Conservation (phyloP, 2,113 vertebrate species). For the Acrocephalus kingi region DNA sequence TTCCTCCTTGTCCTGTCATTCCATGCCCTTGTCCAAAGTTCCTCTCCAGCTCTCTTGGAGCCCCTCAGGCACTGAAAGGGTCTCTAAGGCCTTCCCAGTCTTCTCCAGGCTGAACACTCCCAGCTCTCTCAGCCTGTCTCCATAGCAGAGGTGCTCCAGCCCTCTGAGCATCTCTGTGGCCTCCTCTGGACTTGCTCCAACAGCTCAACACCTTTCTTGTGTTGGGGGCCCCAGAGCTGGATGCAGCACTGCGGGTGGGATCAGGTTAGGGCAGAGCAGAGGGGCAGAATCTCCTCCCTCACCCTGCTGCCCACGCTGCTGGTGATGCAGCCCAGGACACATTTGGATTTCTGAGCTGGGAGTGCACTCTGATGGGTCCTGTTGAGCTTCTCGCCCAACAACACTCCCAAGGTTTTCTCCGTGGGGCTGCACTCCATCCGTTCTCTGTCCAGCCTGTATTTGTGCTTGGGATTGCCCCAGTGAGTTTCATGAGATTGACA, state of each 20-base stretch:
- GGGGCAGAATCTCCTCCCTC: background rate
- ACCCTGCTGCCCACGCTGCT: fast-evolving
- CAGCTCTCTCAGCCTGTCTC: background rate
- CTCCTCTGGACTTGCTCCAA: background rate
- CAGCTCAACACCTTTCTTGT: background rate
- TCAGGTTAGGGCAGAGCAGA: background rate
- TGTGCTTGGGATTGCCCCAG: background rate
- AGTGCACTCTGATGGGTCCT: too few species aligned
- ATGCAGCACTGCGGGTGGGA: background rate
- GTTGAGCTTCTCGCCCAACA: background rate
- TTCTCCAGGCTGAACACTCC: background rate
- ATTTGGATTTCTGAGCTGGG: background rate
- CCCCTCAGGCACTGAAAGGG: background rate
- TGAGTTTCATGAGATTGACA: background rate
- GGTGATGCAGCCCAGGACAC: background rate
- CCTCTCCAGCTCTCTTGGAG: background rate
- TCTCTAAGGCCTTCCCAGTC: background rate
- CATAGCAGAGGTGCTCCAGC: background rate
- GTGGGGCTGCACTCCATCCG: background rate
- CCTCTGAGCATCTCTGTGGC: background rate
- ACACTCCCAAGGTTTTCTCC: background rate
- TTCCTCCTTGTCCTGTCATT: background rate
- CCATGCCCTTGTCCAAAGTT: background rate
- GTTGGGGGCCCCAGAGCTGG: background rate
- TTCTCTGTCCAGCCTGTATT: background rate